Base-by-base conservation (phyloP, 2,888 invertebrate genomes). In the Apotomis capreana region DNA sequence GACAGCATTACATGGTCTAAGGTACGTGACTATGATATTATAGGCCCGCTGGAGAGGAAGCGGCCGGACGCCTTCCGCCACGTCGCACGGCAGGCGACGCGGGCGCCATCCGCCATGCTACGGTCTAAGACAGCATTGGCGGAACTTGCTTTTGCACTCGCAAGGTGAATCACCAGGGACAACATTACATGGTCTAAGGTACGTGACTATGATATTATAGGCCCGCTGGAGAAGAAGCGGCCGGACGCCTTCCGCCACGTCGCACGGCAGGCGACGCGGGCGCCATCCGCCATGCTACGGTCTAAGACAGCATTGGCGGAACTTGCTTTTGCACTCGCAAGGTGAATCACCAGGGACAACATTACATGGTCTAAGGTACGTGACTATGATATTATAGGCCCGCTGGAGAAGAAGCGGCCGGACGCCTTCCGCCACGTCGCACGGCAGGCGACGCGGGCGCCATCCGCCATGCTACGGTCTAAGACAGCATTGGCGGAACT, bases 131-230 rank as follows among this genome's bases (percentile, higher is more conserved):
- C 95, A 69, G 94, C 95, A 12, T 92, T 95, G 55, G 92, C 94
- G 5, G 94, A 95, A 74, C 90, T 96, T 44, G 89, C 96, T 54
- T 94, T 95, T 51, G 95, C 96, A 10, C 94, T 97, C 9, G 96
- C 96, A 0, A 93, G 96, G 40, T 95, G 96, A 73, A 92, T 97
- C 64, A 95, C 96, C 76, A 95, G 95, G 70, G 90, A 94, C 51
- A 96, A 96, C 78, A 95, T 96, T 74, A 96, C 95, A 0, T 97
- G 97, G 97, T 95, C 96, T 70, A 97, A 97, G 91, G 95, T 97
- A 78, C 76, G 44, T n/a, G 26, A 44, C 5, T 44, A 44, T 10
- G 40, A 40, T 40, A 5, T 40, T 40, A 5, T 15, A 15, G 15
- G 15, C 15, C 15, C 15, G 15, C 87, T 98, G 76, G 98, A 98